Evolutionary conservation across 2,888 invertebrate genomes (phyloP).

Genomic region (Syrphus vitripennis): DNA sequence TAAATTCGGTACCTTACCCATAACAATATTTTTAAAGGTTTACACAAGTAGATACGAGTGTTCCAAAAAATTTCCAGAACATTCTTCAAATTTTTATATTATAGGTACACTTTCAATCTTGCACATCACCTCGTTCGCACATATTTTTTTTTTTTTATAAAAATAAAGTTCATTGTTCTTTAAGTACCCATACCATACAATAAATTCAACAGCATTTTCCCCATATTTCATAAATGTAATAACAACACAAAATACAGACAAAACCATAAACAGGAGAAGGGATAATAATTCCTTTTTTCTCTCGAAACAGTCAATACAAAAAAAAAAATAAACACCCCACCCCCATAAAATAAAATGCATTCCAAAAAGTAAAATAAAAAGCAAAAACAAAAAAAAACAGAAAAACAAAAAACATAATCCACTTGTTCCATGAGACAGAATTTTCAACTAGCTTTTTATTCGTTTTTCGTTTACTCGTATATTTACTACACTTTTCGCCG

Average conservation of each 20-base stretch:
- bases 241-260: not conserved
- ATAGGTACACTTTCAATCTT: not conserved
- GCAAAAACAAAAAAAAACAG: not conserved
- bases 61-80: not conserved
- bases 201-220: not conserved
- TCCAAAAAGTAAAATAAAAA: not conserved
- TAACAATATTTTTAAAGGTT: no score
- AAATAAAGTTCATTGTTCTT: constrained; percentile 24
- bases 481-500: constrained; percentile 40
- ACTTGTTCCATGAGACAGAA: constrained; percentile 31
- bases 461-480: not conserved
- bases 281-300: constrained; percentile 37
- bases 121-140: not conserved
- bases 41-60: not conserved
- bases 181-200: not conserved
- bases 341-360: constrained; percentile 28
- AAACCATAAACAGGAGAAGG: constrained; percentile 35
- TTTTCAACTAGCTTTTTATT: constrained; percentile 33
- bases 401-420: not conserved
- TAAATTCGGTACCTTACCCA: no score
- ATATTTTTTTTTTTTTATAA: not conserved
- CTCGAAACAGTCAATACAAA: constrained; percentile 12
- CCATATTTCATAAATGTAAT: not conserved
- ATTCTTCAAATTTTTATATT: not conserved
- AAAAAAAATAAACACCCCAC: constrained; percentile 16